Base-by-base conservation (phyloP, 2,113 vertebrate species). In the Nycticorax nycticorax region DNA sequence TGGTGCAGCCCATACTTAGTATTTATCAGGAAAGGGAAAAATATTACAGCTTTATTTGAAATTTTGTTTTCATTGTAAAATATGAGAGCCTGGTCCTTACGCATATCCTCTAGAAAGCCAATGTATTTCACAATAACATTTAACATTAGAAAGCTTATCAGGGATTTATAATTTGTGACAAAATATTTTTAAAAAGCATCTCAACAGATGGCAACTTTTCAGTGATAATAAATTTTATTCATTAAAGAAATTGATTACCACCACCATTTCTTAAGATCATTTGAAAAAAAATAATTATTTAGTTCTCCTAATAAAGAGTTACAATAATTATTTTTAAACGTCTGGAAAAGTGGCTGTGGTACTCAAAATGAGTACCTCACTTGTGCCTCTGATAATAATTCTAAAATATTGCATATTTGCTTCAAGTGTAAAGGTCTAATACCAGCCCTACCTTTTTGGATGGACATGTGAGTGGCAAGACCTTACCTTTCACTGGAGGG, bases 391-490 rank as follows among this genome's bases (percentile, higher is more conserved):
- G 43, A 77, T 43, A 86, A 6, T 39, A 57, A 41, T 53, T 33
- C n/a, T 78, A 71, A 77, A 88, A 52, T 45, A 66, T 53, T 53
- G 11, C n/a, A 26, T 35, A 27, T 9, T 35, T 78, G 5, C 24
- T 60, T 18, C 23, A 48, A 35, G 28, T 17, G 16, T 32, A 37
- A 35, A 9, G 32, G 28, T 32, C 21, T 17, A 43, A n/a, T 15
- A 14, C 6, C 24, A 59, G 16, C 32, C n/a, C 28, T 12, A 0
- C 8, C 3, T 75, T 73, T 69, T 19, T 4, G 2, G 14, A 3
- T 43, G 33, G 26, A 43, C 14, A 39, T 0, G 0, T 8, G 8
- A 19, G 3, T 27, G 5, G 8, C 11, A 69, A 69, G 39, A 28
- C 4, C 9, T 17, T 48, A 35, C 11, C 26, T 82, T 83, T 72